These are phyloP conservation scores for Bombyx mandarina DNA, from an alignment of 1,140 invertebrate genomes.

Conservation along the genomic window DNA sequence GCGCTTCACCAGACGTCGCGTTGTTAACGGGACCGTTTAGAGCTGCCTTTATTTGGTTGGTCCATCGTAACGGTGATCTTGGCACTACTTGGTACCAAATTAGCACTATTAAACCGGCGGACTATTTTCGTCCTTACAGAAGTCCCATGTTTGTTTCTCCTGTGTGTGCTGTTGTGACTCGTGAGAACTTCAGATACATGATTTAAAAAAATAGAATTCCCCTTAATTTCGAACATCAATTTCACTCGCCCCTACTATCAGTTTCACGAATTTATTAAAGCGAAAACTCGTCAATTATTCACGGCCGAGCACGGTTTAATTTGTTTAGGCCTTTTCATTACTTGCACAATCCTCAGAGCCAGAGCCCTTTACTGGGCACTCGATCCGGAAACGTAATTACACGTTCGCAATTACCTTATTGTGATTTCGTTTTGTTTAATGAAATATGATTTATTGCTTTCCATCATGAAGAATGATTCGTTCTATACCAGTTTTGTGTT, in stretches of 20 bases:
- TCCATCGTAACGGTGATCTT: too few species aligned
- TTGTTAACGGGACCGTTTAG: too few species aligned
- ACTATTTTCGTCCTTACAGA: too few species aligned
- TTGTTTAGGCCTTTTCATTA: constrained; percentile 20
- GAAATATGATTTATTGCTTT: background rate
- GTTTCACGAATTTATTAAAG: constrained; percentile 13
- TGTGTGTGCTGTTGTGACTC: too few species aligned
- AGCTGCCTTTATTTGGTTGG: too few species aligned
- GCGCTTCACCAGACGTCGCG: too few species aligned
- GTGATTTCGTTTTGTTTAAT: constrained; percentile 1
- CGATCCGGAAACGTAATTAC: constrained; percentile 5
- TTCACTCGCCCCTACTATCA: constrained; percentile 6
- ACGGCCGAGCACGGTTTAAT: constrained; percentile 16
- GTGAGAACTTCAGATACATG: too few species aligned
- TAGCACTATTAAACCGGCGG: too few species aligned
- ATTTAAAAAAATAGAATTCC: background rate
- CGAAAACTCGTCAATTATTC: constrained; percentile 19
- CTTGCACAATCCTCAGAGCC: constrained; percentile 5
- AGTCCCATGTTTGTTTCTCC: too few species aligned
- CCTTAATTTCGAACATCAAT: background rate
- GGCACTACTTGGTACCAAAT: too few species aligned
- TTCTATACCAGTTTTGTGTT: too few species aligned
- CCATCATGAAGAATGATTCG: too few species aligned
- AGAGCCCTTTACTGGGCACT: constrained; percentile 10
- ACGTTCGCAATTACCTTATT: background rate